A percentile compares a stretch with the other conserved stretches of the same genome.
Conservation (phyloP, 2,797 vertebrate genomes). For the Sebastes wilsoni region DNA sequence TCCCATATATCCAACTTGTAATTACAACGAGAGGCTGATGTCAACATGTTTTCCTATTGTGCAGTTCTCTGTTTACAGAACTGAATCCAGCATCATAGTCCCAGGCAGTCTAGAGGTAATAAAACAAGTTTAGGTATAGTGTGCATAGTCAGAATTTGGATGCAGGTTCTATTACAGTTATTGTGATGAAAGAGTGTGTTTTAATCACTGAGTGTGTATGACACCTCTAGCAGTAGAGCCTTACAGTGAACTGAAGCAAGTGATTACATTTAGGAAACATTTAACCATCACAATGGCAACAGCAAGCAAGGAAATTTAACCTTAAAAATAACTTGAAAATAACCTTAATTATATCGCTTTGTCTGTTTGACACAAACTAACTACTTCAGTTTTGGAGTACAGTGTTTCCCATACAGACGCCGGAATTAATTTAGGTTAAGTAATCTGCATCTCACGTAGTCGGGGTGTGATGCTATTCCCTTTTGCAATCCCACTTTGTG, state of each 20-base stretch:
- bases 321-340: background rate
- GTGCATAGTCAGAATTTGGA: background rate
- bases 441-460: constrained; percentile 1
- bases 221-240: background rate
- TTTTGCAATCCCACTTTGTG: background rate
- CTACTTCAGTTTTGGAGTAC: background rate
- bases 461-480: background rate
- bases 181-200: background rate
- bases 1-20: constrained; percentile 26
- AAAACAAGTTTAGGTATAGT: background rate
- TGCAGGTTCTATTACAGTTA: background rate
- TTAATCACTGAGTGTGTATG: background rate
- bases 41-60: constrained; percentile 12
- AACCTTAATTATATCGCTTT: background rate
- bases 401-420: background rate
- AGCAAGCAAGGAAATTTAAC: background rate
- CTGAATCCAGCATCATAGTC: background rate
- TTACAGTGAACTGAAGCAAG: background rate
- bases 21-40: background rate
- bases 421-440: background rate
- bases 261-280: background rate
- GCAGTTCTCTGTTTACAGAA: constrained; percentile 5
- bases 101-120: background rate
- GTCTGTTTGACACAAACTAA: background rate
- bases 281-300: background rate